phyloP scores from a whole-genome alignment of 2,113 vertebrate genomes.

The Rhinoderma darwinii region DNA sequence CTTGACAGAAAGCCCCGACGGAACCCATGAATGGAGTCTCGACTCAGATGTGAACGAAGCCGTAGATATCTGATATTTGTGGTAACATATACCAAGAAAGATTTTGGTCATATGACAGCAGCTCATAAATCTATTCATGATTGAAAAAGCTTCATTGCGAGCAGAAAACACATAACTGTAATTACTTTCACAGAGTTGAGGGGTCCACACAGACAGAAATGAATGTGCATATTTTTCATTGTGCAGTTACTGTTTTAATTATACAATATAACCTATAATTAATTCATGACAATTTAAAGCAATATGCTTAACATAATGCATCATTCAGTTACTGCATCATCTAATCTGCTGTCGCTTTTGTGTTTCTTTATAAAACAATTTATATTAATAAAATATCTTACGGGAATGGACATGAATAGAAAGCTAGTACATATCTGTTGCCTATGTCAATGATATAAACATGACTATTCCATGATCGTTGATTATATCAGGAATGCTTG shows the following conservation, averaged over 20 bases:
- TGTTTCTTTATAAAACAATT: background rate
- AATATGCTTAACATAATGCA: constrained; percentile 1
- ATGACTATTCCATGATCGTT: background rate
- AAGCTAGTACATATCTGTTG: background rate
- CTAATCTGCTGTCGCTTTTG: background rate
- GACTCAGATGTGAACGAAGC: no score
- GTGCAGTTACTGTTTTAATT: background rate
- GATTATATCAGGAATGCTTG: background rate
- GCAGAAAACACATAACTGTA: background rate
- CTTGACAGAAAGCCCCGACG: no score
- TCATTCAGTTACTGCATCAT: background rate
- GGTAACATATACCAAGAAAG: background rate
- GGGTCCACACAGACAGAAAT: background rate
- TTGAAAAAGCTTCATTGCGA: background rate
- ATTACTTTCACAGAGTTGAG: background rate
- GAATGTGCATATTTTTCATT: background rate
- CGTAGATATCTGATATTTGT: background rate
- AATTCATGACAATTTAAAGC: background rate
- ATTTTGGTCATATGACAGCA: background rate
- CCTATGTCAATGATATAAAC: background rate
- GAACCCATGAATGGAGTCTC: no score
- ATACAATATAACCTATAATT: constrained; percentile 13
- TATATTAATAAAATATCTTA: background rate
- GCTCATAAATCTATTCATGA: background rate
- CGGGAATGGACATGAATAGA: no score